Conservation (phyloP, 37 sponge, comb jelly and placozoan species). For the Hexactinellida sp. region DNA sequence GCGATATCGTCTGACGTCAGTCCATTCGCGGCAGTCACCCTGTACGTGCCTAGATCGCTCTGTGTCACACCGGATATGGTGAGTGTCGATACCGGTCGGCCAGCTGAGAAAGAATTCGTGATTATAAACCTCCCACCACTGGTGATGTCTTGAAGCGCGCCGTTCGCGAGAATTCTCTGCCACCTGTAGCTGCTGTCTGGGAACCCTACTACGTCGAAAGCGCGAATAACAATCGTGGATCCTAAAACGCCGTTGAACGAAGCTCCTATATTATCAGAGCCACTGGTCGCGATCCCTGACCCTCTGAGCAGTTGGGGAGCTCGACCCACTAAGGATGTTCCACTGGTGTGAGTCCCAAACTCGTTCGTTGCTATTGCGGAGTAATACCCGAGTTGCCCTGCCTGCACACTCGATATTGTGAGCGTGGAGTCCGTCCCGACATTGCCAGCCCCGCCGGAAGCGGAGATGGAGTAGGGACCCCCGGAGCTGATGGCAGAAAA, state of each 20-base stretch:
- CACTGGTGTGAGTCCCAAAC: not conserved
- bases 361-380: not conserved
- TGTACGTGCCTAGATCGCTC: not conserved
- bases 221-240: not conserved
- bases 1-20: not conserved
- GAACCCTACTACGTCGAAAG: not conserved
- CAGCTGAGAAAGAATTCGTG: not conserved
- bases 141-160: not conserved
- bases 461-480: not conserved
- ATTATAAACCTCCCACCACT: not conserved
- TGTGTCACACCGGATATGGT: not conserved
- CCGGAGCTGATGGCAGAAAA: not conserved
- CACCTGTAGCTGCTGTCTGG: not conserved
- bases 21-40: not conserved
- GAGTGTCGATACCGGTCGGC: not conserved
- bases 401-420: not conserved
- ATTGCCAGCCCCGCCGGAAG: not conserved
- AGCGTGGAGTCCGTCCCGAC: not conserved
- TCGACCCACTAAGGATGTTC: not conserved
- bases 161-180: not conserved
- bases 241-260: not conserved
- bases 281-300: not conserved
- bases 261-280: not conserved
- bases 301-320: not conserved
- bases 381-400: not conserved